Evolutionary conservation across 2,888 invertebrate species (phyloP).

Genomic region (Petrophora chlorosata): DNA sequence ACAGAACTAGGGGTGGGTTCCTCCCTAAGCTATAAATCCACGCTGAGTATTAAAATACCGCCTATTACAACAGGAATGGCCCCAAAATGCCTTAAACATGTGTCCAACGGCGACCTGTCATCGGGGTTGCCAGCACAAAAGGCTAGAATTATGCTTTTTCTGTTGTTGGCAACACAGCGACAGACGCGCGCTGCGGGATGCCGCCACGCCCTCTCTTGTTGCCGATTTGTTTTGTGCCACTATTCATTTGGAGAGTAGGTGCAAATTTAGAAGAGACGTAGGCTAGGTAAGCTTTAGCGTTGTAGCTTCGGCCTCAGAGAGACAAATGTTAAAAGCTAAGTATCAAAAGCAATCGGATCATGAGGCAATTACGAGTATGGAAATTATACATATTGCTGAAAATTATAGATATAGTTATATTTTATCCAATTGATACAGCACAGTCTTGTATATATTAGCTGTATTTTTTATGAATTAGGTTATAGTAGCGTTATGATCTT

Average conservation of each 20-base stretch:
- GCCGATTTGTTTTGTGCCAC: slow-evolving; percentile 76
- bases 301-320: neutral
- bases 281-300: no score
- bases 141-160: slow-evolving; percentile 75
- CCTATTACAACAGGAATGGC: slow-evolving; percentile 79
- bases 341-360: no score
- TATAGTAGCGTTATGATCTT: no score
- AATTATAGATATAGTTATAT: no score
- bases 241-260: slow-evolving; percentile 65
- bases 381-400: no score
- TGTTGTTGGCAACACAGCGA: slow-evolving; percentile 77
- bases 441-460: no score
- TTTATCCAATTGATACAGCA: no score
- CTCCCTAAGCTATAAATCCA: slow-evolving; percentile 72
- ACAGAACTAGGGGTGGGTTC: slow-evolving; percentile 52
- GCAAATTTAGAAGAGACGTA: slow-evolving; percentile 26
- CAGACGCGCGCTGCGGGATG: slow-evolving; percentile 79
- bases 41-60: slow-evolving; percentile 75
- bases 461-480: no score
- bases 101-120: slow-evolving; percentile 81
- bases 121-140: slow-evolving; percentile 78
- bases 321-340: neutral
- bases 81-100: slow-evolving; percentile 81
- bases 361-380: no score
- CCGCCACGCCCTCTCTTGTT: slow-evolving; percentile 75